Conservation (phyloP, 2,113 vertebrate genomes). For the Atractosteus spatula region DNA sequence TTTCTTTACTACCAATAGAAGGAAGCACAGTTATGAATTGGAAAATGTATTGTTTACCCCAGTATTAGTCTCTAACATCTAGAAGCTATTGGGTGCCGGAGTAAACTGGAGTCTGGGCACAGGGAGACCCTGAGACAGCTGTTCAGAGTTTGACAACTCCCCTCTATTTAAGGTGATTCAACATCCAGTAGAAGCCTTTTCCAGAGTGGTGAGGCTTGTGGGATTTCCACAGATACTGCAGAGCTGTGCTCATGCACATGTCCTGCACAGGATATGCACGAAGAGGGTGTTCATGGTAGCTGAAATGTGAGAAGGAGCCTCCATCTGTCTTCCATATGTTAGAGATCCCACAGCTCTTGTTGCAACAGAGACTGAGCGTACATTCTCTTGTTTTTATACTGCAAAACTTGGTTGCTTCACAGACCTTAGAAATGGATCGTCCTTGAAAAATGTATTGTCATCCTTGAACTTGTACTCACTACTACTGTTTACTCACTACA, state of each 20-base stretch:
- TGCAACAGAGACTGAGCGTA: conserved; percentile 51
- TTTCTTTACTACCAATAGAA: conserved; percentile 48
- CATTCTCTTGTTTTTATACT: conserved; percentile 17
- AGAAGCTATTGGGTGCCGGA: not conserved
- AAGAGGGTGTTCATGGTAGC: not conserved
- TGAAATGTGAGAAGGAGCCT: conserved; percentile 32
- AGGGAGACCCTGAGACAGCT: not conserved
- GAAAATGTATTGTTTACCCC: conserved; percentile 14
- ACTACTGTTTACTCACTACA: too few relatives aligned
- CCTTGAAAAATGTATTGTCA: conserved; percentile 58
- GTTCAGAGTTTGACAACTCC: not conserved
- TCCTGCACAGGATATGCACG: too few relatives aligned
- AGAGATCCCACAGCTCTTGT: conserved; percentile 61
- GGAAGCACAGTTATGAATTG: conserved; percentile 18
- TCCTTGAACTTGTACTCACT: not conserved
- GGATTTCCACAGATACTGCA: not conserved
- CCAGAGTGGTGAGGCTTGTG: not conserved
- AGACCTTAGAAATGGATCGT: too few relatives aligned
- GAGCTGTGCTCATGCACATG: too few relatives aligned
- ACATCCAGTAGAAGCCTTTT: not conserved
- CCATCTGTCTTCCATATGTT: conserved; percentile 58
- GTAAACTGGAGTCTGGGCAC: too few relatives aligned
- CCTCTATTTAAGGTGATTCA: not conserved
- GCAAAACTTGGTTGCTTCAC: too few relatives aligned
- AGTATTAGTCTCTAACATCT: not conserved